Percentiles rank a stretch among this genome's conserved stretches.
phyloP scores from a whole-genome alignment of 2,888 invertebrate species.

The Agelastica alni region DNA sequence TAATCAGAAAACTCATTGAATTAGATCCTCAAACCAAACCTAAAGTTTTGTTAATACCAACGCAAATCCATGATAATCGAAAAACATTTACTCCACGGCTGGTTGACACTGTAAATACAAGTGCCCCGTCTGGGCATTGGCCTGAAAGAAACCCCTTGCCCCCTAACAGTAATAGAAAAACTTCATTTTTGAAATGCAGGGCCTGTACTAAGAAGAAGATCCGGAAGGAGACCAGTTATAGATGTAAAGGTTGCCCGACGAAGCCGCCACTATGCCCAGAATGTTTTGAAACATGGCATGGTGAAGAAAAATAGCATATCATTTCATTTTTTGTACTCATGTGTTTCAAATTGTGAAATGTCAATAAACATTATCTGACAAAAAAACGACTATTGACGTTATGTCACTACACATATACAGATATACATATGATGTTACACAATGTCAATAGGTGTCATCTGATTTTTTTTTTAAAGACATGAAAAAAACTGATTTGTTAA shows the following conservation, averaged over 20 bases:
- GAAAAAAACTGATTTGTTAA: background rate
- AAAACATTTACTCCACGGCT: no score
- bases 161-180: background rate
- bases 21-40: no score
- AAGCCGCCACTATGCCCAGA: constrained; percentile 3
- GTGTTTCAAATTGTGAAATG: background rate
- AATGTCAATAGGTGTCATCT: background rate
- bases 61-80: no score
- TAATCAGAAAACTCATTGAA: no score
- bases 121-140: no score
- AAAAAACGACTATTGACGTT: background rate
- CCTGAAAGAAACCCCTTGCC: constrained; percentile 1
- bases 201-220: background rate
- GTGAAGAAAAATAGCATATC: background rate
- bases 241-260: constrained; percentile 2
- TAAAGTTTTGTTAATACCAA: no score
- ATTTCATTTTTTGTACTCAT: background rate
- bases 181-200: constrained; percentile 6
- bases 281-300: background rate
- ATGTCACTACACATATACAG: background rate
- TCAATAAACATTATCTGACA: background rate
- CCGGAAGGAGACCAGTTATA: constrained; percentile 2
- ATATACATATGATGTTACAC: background rate
- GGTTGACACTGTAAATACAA: no score
- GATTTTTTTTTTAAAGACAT: background rate